Evolutionary conservation across 92 coral and sea anemone species (phyloP).

Genomic region (Pocillopora grandis): DNA sequence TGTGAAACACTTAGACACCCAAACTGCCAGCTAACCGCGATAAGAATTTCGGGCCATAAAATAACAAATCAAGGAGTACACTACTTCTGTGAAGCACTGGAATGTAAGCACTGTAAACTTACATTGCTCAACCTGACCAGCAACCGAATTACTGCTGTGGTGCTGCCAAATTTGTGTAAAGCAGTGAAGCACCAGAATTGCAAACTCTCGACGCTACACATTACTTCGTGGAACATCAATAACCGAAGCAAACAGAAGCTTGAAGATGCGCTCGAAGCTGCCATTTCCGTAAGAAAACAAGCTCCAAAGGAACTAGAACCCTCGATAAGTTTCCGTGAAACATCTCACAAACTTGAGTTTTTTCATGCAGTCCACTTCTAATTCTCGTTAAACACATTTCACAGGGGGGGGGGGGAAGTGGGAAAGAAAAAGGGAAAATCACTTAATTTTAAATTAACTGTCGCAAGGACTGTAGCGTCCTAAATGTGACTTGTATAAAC

Average conservation of each 20-base stretch:
- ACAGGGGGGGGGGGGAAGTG: no score
- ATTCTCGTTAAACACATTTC: no score
- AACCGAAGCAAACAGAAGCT: not conserved
- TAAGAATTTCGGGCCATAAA: constrained; percentile 5
- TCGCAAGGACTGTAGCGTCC: no score
- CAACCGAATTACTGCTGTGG: constrained; percentile 1
- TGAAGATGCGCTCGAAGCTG: constrained; percentile 9
- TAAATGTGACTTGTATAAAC: no score
- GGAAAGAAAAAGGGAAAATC: no score
- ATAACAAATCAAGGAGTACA: constrained; percentile 26
- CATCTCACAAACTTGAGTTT: no score
- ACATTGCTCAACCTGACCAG: constrained; percentile 8
- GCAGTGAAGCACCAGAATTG: constrained; percentile 35
- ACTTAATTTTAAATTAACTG: no score
- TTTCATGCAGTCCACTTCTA: no score
- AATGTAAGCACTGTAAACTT: constrained; percentile 46
- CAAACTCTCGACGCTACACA: constrained; percentile 29
- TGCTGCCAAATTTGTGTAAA: not conserved
- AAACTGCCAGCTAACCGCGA: constrained; percentile 25
- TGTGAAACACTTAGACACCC: constrained; percentile 30
- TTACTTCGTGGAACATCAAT: constrained; percentile 15
- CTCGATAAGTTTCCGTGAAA: no score
- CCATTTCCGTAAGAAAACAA: not conserved
- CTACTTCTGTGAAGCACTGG: constrained; percentile 26
- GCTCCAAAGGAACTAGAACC: no score